Evolutionary conservation across 2,888 invertebrate genomes (phyloP).

Genomic region (Epistrophe eligans): DNA sequence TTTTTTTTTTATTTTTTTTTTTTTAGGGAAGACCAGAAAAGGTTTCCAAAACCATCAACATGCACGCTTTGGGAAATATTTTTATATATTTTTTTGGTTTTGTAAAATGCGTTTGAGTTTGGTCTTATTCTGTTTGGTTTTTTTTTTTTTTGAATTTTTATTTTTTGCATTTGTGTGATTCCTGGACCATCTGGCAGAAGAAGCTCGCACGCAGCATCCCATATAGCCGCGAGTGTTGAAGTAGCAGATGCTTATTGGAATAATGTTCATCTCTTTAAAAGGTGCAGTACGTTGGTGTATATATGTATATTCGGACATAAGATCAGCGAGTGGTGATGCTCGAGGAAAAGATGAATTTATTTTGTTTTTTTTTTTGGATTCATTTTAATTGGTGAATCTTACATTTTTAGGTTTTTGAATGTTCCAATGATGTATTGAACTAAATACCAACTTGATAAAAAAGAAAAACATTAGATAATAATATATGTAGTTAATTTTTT

Average conservation of each 20-base stretch:
- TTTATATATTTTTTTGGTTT: constrained; percentile 24
- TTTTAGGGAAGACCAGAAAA: constrained; percentile 59
- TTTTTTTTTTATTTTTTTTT: constrained; percentile 26
- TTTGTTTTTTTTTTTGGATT: neutral
- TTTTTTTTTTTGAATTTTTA: neutral
- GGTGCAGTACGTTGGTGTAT: constrained; percentile 4
- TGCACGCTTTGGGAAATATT: constrained; percentile 63
- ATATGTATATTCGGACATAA: neutral
- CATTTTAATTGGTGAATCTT: neutral
- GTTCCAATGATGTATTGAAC: neutral
- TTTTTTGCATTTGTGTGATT: constrained; percentile 53
- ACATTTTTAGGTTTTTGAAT: neutral
- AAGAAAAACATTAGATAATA: too few relatives aligned
- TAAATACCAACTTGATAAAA: too few relatives aligned
- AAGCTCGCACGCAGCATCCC: constrained; percentile 60
- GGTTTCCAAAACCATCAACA: constrained; percentile 38
- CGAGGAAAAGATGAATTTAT: constrained; percentile 28
- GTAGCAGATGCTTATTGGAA: constrained; percentile 69
- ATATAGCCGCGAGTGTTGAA: constrained; percentile 62
- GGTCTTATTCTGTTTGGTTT: constrained; percentile 20
- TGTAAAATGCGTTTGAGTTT: constrained; percentile 47
- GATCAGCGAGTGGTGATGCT: constrained; percentile 17
- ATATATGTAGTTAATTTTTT: too few relatives aligned
- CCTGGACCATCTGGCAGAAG: constrained; percentile 72
- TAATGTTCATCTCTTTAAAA: constrained; percentile 43